Evolutionary conservation across 92 coral and sea anemone genomes (phyloP).

Genomic region (Porites lobata): DNA sequence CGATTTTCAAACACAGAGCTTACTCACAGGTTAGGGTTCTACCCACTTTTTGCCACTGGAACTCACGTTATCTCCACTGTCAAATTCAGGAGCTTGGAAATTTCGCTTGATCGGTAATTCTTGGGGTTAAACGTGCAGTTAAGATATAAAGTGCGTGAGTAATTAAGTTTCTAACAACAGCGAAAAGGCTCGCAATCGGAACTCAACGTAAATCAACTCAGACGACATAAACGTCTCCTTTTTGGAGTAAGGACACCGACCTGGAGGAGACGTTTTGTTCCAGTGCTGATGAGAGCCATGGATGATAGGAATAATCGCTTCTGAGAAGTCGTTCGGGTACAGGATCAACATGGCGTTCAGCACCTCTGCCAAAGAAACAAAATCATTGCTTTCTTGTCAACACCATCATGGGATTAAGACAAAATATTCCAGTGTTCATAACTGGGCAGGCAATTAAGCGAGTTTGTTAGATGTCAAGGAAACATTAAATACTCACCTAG

Average conservation of each 20-base stretch:
- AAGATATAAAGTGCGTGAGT: no score
- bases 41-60: no score
- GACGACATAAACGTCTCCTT: neutral
- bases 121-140: neutral
- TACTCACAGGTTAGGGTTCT: no score
- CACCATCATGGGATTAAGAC: no score
- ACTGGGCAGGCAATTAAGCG: no score
- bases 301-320: conserved; percentile 84
- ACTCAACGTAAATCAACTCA: neutral
- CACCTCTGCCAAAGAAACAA: conserved; percentile 72
- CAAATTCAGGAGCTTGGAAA: no score
- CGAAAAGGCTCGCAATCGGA: no score
- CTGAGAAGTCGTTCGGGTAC: conserved; percentile 89
- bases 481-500: conserved; percentile 64
- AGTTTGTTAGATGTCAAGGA: no score
- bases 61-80: no score
- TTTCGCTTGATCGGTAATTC: neutral
- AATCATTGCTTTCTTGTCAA: neutral
- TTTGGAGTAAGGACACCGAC: conserved; percentile 35
- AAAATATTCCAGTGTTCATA: no score
- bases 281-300: conserved; percentile 88
- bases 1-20: no score
- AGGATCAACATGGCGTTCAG: conserved; percentile 84
- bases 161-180: no score
- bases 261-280: conserved; percentile 83